A percentile compares a stretch with the other conserved stretches of the same genome.
Conservation (phyloP, 1,140 invertebrate genomes). For the Drosophila pandora region DNA sequence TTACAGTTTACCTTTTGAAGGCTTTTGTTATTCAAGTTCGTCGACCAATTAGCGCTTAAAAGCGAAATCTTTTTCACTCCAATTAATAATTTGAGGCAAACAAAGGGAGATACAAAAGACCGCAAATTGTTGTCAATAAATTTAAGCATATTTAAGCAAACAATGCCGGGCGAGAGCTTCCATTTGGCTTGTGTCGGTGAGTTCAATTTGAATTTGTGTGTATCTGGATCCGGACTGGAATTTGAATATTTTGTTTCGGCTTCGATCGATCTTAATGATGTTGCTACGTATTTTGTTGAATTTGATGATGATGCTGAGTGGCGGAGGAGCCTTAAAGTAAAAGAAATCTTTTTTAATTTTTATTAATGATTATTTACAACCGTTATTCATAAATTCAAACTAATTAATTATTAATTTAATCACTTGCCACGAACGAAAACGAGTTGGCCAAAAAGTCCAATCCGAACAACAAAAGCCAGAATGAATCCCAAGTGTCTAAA, state of each 20-base stretch:
- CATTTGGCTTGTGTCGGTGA: slow-evolving; percentile 32
- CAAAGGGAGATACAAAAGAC: slow-evolving; percentile 45
- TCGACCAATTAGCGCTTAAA: slow-evolving; percentile 33
- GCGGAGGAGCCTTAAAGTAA: slow-evolving; percentile 59
- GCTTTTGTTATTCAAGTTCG: slow-evolving; percentile 1
- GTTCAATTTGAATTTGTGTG: slow-evolving; percentile 39
- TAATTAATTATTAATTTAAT: slow-evolving; percentile 84
- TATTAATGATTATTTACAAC: slow-evolving; percentile 83
- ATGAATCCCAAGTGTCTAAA: slow-evolving; percentile 71
- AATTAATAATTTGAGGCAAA: slow-evolving; percentile 47
- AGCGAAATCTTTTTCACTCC: slow-evolving; percentile 43
- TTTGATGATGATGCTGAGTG: slow-evolving; percentile 22
- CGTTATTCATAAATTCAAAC: slow-evolving; percentile 83
- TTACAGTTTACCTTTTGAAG: not conserved
- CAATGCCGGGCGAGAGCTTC: slow-evolving; percentile 45
- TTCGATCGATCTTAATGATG: slow-evolving; percentile 44
- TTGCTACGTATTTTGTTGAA: slow-evolving; percentile 59
- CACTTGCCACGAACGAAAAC: slow-evolving; percentile 66
- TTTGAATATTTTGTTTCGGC: slow-evolving; percentile 41
- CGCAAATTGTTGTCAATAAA: slow-evolving; percentile 74
- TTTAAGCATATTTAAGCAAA: slow-evolving; percentile 78
- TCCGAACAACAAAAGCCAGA: slow-evolving; percentile 20
- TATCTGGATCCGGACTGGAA: slow-evolving; percentile 19
- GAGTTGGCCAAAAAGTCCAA: slow-evolving; percentile 30
- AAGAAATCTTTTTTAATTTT: slow-evolving; percentile 82